Percentiles rank a stretch among this genome's conserved stretches.
Conservation (phyloP, 2,888 invertebrate genomes). For the Acleris sparsana region DNA sequence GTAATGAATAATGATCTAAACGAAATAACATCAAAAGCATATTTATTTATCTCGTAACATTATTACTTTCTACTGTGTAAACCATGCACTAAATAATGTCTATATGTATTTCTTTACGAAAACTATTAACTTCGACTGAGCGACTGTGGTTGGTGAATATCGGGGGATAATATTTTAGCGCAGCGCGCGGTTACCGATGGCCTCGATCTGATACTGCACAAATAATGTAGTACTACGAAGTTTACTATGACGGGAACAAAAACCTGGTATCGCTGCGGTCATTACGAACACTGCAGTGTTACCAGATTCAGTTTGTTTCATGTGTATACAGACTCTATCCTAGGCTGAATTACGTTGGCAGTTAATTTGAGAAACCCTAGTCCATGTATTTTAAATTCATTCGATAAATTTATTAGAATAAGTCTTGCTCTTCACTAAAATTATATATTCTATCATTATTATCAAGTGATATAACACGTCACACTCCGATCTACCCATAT, state of each 20-base stretch:
- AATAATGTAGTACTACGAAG: background rate
- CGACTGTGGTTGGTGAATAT: no score
- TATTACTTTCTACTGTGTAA: conserved; percentile 52
- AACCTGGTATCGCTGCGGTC: background rate
- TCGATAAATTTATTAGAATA: conserved; percentile 54
- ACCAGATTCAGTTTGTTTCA: conserved; percentile 2
- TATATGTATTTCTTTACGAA: conserved; percentile 47
- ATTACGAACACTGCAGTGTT: background rate
- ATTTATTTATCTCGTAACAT: conserved; percentile 46
- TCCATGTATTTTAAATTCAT: conserved; percentile 45
- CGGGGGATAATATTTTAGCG: background rate
- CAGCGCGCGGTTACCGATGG: background rate
- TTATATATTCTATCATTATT: conserved; percentile 51
- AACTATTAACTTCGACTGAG: conserved; percentile 45
- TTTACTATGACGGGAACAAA: background rate
- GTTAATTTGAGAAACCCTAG: conserved; percentile 52
- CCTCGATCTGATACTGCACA: background rate
- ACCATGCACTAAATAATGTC: conserved; percentile 57
- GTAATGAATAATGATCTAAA: conserved; percentile 54
- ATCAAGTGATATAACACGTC: conserved; percentile 48
- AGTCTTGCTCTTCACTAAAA: conserved; percentile 53
- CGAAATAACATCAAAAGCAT: conserved; percentile 67
- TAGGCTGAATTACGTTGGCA: conserved; percentile 46
- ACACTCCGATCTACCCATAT: conserved; percentile 43
- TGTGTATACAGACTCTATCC: conserved; percentile 32